Base-by-base conservation (phyloP, 2,797 vertebrate genomes). In the Tokudaia muenninki region DNA sequence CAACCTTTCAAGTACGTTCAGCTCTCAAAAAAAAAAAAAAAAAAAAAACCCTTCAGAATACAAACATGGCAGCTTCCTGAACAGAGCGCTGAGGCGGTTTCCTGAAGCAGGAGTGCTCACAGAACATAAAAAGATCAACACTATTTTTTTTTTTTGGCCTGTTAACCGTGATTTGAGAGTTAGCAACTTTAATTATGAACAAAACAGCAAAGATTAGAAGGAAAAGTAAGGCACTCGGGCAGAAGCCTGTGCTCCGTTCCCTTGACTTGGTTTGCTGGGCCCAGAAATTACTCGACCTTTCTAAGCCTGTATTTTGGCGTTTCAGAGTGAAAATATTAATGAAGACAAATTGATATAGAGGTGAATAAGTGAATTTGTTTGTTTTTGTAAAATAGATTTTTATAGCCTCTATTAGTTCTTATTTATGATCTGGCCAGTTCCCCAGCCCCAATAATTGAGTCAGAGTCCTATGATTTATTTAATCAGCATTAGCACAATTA, bases 21-120 rank as follows among this genome's bases (percentile, higher is more conserved):
- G 89, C 63, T 95, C 93, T 93, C 90, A 88, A 91, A 93, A 96
- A 94, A 72, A 52, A 88, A 91, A 96, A 94, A 72, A 94, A 72
- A 52, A 88, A 91, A 96, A 94, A 72, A 47, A 88, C 87, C 55
- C 82, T 47, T 87, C 96, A 86, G 92, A 80, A 87, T 80, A 84
- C 70, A 80, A 95, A 75, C 6, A 82, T 19, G 44, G 34, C 59
- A 44, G 90, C 50, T 44, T 94, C 50, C 59, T 55, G 34, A 95
- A 65, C 44, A 75, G 65, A 77, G 77, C 61, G 77, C 61, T 67
- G n/a, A 72, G 47, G 50, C 41, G 55, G 65, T 80, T 90, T 74
- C 67, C 61, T 70, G 83, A 67, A 87, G 59, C 70, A 65, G 50
- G 50, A 50, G 14, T 41, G 80, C 79, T 90, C 92, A 55, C 59